Base-by-base conservation (phyloP, 2,888 invertebrate genomes). In the Opisthograptis luteolata region DNA sequence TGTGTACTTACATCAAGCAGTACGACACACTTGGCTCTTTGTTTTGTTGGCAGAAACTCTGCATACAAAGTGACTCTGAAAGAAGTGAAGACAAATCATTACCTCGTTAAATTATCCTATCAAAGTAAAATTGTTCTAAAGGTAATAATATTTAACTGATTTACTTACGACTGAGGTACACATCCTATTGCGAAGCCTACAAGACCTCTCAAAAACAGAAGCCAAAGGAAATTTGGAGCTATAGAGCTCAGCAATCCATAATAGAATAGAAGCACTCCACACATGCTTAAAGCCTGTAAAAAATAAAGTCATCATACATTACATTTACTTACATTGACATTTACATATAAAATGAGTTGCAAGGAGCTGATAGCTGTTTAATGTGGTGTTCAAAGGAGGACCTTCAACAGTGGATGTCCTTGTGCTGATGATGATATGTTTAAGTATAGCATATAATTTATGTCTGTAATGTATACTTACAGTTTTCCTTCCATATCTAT, bases 171-270 rank as follows among this genome's bases (percentile, higher is more conserved):
- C 87, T 99, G 98, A 42, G 98, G 98, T 24, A 98, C 97, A 78
- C 98, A 98, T 63, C 98, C 98, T 71, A 98, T 97, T 12, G 98
- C 97, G 88, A 99, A 98, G 31, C 99, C 98, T 7, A 98, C 98
- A 5, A 98, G 92, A 8, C 97, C 96, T 76, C 98, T 92, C n/a
- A 99, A 89, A 47, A 98, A 92, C 27, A 99, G 88, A 46, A 99
- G 91, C 97, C 98, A 98, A 41, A 96, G 93, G 76, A 96, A 98
- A 76, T 95, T 97, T 1, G 98, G 98, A 0, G 98, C 96, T 67
- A 98, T 93, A 1, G 98, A 93, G 85, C 98, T 98, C 25, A 98
- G 82, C 14, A 98, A 87, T 8, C 98, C 98, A 84, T 97, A 98
- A 78, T 97, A 96, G 79, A 97, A 97, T 22, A 98, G 90, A 57